Conservation (phyloP, 1,140 invertebrate genomes). For the Euura saliciscinereae region DNA sequence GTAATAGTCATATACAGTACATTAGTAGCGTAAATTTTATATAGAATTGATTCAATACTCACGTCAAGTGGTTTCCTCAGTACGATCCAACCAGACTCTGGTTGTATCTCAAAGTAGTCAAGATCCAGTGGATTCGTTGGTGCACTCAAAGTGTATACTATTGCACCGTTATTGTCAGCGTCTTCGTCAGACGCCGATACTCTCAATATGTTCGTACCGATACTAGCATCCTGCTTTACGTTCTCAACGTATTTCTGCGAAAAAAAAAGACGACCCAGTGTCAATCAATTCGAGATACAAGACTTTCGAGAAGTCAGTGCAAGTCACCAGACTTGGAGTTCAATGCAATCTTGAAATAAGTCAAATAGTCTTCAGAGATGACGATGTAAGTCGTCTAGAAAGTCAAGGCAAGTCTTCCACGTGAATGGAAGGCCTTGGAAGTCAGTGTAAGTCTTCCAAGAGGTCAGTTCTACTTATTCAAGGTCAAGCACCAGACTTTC, state of each 20-base stretch:
- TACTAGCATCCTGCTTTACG: conserved; percentile 95
- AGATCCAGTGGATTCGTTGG: conserved; percentile 84
- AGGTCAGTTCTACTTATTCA: no score
- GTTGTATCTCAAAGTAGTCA: conserved; percentile 94
- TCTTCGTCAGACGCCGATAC: conserved; percentile 95
- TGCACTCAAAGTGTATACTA: conserved; percentile 87
- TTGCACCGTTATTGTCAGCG: conserved; percentile 95
- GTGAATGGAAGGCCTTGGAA: not conserved
- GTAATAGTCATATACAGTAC: no score
- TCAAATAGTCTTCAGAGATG: no score
- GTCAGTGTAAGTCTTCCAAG: no score
- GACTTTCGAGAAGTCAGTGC: no score
- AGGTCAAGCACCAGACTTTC: not conserved
- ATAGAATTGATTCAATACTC: conserved; percentile 66
- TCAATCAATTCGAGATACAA: no score
- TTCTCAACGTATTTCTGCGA: conserved; percentile 94
- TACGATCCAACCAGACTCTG: conserved; percentile 95
- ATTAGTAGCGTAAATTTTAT: no score
- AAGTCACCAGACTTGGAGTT: not conserved
- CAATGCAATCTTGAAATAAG: not conserved
- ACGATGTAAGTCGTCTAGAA: no score
- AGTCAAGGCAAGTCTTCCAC: conserved; percentile 18
- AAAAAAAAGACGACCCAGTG: no score
- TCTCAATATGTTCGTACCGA: conserved; percentile 91
- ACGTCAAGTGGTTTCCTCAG: conserved; percentile 93